phyloP scores from a whole-genome alignment of 2,888 invertebrate species.

The Linhomoeus sp. region DNA sequence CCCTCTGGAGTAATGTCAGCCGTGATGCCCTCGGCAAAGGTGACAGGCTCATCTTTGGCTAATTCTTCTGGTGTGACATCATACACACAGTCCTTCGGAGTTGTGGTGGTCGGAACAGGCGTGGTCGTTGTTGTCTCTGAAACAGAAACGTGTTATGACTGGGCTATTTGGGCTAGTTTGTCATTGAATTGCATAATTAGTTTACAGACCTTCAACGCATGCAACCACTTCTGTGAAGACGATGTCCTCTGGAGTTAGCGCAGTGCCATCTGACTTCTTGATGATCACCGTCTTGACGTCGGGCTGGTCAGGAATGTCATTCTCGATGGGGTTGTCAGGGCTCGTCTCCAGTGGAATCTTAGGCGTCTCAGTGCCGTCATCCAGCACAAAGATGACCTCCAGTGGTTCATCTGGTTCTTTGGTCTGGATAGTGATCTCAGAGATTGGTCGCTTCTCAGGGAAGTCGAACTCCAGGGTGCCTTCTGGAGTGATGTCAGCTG shows the following conservation, averaged over 20 bases:
- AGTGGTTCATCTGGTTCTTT: neutral
- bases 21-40: neutral
- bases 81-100: neutral
- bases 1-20: neutral
- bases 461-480: neutral
- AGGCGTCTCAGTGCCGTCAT: neutral
- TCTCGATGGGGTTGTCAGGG: neutral
- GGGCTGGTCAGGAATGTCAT: too few species aligned
- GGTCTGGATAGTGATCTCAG: neutral
- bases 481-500: neutral
- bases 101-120: neutral
- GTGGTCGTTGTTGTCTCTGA: neutral
- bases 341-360: neutral
- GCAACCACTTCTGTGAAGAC: neutral
- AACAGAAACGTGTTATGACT: too few species aligned
- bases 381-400: neutral
- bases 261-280: neutral
- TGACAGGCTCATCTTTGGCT: neutral
- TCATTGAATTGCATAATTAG: too few species aligned
- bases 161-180: too few species aligned
- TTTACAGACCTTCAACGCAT: neutral
- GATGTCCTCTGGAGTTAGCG: neutral
- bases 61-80: neutral
- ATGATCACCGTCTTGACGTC: neutral
- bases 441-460: neutral